Evolutionary conservation across 2,797 vertebrate species (phyloP).

Genomic region (Chromobotia macracanthus): DNA sequence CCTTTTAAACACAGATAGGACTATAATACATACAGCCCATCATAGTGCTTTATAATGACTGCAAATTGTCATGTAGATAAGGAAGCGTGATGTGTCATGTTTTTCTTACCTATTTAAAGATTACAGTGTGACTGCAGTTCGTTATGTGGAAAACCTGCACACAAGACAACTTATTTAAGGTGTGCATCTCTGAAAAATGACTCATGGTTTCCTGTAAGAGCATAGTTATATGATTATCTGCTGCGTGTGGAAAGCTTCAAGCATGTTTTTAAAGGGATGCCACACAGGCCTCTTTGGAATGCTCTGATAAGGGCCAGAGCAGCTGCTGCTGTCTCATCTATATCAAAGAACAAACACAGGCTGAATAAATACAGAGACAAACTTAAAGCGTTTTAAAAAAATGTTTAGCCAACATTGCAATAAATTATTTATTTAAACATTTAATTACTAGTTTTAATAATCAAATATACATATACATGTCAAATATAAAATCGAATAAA

Average conservation of each 20-base stretch:
- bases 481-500: no score
- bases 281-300: slow-evolving; percentile 69
- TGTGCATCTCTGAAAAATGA: slow-evolving; percentile 23
- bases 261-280: slow-evolving; percentile 74
- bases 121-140: background rate
- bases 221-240: slow-evolving; percentile 63
- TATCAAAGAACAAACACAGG: slow-evolving; percentile 59
- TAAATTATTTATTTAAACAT: background rate
- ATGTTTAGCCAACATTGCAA: slow-evolving; percentile 25
- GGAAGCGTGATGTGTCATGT: background rate
- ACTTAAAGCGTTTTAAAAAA: slow-evolving; percentile 29
- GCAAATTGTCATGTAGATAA: slow-evolving; percentile 9
- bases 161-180: slow-evolving; percentile 2
- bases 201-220: slow-evolving; percentile 45
- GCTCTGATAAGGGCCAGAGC: slow-evolving; percentile 65
- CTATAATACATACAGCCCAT: background rate
- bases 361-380: slow-evolving; percentile 37
- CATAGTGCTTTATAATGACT: slow-evolving; percentile 11
- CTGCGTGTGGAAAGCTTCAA: slow-evolving; percentile 69
- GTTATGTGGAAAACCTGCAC: slow-evolving; percentile 10
- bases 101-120: slow-evolving; percentile 8
- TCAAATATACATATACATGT: no score
- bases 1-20: slow-evolving; percentile 21
- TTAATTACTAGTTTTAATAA: no score
- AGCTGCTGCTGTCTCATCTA: slow-evolving; percentile 60